Percentiles rank a stretch among this genome's conserved stretches.
Evolutionary conservation across 1,140 invertebrate genomes (phyloP).

Genomic region (Triops longicaudatus): DNA sequence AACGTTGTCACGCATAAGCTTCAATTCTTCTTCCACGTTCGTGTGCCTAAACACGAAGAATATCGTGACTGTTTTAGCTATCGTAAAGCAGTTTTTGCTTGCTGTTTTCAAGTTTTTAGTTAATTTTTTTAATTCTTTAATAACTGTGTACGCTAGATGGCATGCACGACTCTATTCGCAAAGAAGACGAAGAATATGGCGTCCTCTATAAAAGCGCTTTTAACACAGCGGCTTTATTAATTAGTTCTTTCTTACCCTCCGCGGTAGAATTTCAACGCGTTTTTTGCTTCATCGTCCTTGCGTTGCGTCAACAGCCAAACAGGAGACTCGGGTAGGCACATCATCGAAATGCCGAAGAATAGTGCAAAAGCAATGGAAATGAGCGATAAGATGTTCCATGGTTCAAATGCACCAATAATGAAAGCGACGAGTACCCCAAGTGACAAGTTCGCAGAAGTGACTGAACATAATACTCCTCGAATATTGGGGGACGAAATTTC

Average conservation of each 20-base stretch:
- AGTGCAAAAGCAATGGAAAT: constrained; percentile 51
- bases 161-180: no score
- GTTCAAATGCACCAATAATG: constrained; percentile 58
- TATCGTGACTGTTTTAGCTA: no score
- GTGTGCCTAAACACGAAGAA: constrained; percentile 16
- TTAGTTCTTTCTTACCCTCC: constrained; percentile 39
- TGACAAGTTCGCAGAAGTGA: background rate
- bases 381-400: constrained; percentile 56
- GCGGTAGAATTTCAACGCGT: constrained; percentile 66
- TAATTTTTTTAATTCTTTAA: no score
- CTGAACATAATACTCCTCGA: background rate
- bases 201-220: no score
- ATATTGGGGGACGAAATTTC: constrained; percentile 6
- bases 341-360: constrained; percentile 47
- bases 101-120: no score
- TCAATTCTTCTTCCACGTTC: background rate
- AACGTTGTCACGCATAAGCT: background rate
- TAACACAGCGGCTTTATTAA: no score
- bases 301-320: constrained; percentile 46
- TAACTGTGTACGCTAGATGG: no score
- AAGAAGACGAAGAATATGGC: no score
- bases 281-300: constrained; percentile 58
- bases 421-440: constrained; percentile 66
- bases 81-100: no score
- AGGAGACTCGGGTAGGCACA: constrained; percentile 50